A percentile compares a stretch with the other conserved stretches of the same genome.
These are phyloP conservation scores for Phenacoccus solenopsis DNA, from an alignment of 1,140 invertebrate species.

Conservation along the genomic window DNA sequence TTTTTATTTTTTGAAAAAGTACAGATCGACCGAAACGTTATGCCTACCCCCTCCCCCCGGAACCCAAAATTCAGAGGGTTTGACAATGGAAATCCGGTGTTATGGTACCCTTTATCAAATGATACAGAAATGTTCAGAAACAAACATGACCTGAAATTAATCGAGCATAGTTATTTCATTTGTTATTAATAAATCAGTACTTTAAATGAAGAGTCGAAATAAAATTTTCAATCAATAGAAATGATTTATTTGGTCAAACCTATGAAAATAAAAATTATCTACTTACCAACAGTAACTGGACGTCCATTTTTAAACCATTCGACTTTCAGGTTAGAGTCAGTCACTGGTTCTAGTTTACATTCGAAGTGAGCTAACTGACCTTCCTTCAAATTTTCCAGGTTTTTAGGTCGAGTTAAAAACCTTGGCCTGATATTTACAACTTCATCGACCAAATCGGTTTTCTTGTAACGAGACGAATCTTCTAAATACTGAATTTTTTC, in stretches of 20 bases:
- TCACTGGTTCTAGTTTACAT: conserved; percentile 91
- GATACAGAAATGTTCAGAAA: too few relatives aligned
- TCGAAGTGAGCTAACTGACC: conserved; percentile 93
- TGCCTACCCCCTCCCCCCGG: too few relatives aligned
- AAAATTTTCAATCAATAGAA: conserved; percentile 6
- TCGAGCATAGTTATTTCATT: too few relatives aligned
- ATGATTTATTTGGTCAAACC: background rate
- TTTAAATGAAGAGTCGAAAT: too few relatives aligned
- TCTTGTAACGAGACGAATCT: conserved; percentile 71
- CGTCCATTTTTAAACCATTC: conserved; percentile 89
- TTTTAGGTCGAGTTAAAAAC: conserved; percentile 77
- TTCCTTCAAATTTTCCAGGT: conserved; percentile 70
- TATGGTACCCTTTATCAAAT: too few relatives aligned
- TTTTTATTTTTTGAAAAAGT: too few relatives aligned
- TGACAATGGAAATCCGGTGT: too few relatives aligned
- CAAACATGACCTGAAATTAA: too few relatives aligned
- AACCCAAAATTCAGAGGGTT: too few relatives aligned
- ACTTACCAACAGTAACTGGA: conserved; percentile 62
- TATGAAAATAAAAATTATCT: conserved; percentile 13
- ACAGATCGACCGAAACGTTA: too few relatives aligned
- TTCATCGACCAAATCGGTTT: conserved; percentile 69
- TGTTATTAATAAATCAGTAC: too few relatives aligned
- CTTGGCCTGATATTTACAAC: conserved; percentile 64
- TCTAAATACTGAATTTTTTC: conserved; percentile 85
- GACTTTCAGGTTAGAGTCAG: conserved; percentile 83